Base-by-base conservation (phyloP, 2,888 invertebrate species). In the Tenthredo scrophulariae region DNA sequence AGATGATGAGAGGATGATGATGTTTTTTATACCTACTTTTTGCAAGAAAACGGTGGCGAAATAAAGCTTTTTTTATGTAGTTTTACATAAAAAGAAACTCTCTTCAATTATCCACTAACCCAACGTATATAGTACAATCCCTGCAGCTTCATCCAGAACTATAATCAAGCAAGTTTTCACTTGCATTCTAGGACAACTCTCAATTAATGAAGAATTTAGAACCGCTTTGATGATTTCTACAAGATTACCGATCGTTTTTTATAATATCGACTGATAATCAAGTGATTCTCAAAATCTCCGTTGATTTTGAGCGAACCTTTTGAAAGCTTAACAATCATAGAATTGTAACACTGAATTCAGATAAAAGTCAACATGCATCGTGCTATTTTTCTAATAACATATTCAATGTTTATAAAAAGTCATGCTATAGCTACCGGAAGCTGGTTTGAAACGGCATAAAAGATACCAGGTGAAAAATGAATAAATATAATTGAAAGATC, bases 41-140 rank as follows among this genome's bases (percentile, higher is more conserved):
- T 92, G 92, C 92, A 92, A 93, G 93, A 93, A 93, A 93, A 93
- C 93, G 93, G 93, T 93, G 93, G 93, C 93, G 93, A 93, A 93
- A 93, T 93, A 93, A 93, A 93, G 92, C 93, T 93, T 92, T 93
- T 92, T 92, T 93, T 70, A 70, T 80, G 80, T 80, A 80, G 80
- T 80, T 80, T 80, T 80, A 80, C 80, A 80, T 80, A 62, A 62
- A 80, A 62, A 58, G 1, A 62, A 62, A 80, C 3, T 22, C 33
- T 80, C 9, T 74, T 80, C 62, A 22, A 80, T 62, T 80, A 40
- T 62, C 40, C 22, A 18, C 37, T 40, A 40, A 29, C 22, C 62
- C 29, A 29, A 50, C 29, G 22, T 37, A 54, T 37, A 50, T 10
- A 22, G 3, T n/a, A 13, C 3, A 6, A 58, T 40, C 37, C 18